Conservation (phyloP, 2,113 vertebrate species). For the Hylia prasina region DNA sequence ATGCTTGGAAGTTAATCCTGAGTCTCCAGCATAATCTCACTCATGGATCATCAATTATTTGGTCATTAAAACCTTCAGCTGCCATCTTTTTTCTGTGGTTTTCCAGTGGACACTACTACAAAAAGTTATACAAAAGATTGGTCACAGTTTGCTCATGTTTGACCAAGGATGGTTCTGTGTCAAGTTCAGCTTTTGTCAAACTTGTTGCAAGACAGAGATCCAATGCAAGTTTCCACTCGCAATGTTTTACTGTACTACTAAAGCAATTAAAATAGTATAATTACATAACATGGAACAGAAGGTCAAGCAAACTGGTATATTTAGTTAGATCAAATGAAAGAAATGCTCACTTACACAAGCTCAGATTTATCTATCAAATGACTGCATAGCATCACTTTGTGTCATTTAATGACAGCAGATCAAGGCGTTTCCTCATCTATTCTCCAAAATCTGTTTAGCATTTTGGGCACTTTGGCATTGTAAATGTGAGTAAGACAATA, state of each 20-base stretch:
- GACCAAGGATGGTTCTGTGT: not conserved
- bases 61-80: not conserved
- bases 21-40: not conserved
- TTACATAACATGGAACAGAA: not conserved
- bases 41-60: not conserved
- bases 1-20: not conserved
- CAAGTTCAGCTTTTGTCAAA: not conserved
- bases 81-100: not conserved
- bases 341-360: not conserved
- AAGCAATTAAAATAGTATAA: not conserved
- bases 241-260: not conserved
- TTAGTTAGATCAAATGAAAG: not conserved
- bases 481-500: not conserved
- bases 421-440: not conserved
- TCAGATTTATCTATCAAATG: not conserved
- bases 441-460: not conserved
- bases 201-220: not conserved
- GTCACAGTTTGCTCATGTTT: not conserved
- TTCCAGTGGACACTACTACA: not conserved
- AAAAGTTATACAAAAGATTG: not conserved
- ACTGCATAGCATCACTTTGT: not conserved
- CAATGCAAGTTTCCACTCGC: not conserved
- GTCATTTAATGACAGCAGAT: not conserved
- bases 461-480: not conserved
- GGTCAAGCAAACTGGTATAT: not conserved